These are phyloP conservation scores for Streblospio benedicti DNA, from an alignment of 1,140 invertebrate genomes.

Conservation along the genomic window DNA sequence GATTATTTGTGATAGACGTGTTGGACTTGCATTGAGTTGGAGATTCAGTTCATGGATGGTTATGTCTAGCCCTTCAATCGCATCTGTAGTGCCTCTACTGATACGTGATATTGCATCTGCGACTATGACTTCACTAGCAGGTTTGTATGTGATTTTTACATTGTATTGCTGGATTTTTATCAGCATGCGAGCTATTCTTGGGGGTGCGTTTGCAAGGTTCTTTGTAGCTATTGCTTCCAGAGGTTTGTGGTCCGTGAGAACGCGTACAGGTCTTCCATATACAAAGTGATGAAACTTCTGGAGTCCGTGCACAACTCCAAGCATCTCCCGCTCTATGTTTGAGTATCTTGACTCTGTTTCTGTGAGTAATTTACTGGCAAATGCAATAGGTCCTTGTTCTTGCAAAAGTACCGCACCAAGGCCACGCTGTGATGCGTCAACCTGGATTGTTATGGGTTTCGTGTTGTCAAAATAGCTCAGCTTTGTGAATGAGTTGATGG, in stretches of 20 bases:
- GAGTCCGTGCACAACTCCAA: conserved; percentile 12
- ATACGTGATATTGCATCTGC: conserved; percentile 30
- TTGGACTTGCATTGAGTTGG: no score
- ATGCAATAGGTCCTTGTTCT: conserved; percentile 28
- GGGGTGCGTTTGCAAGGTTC: conserved; percentile 36
- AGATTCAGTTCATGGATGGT: no score
- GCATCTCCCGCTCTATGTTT: conserved; percentile 9
- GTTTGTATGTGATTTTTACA: conserved; percentile 40
- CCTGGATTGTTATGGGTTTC: conserved; percentile 23
- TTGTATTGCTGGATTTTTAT: conserved; percentile 45
- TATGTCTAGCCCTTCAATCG: no score
- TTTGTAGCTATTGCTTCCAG: conserved; percentile 44
- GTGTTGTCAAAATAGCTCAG: conserved; percentile 26
- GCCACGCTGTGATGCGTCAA: conserved; percentile 29
- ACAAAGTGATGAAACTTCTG: conserved; percentile 9
- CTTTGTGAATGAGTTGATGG: conserved; percentile 16
- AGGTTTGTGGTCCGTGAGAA: conserved; percentile 18
- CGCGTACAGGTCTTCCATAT: neutral
- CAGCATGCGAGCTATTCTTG: conserved; percentile 46
- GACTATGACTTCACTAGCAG: conserved; percentile 43
- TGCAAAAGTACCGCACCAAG: conserved; percentile 47
- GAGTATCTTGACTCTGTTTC: conserved; percentile 12
- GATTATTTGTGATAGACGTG: no score
- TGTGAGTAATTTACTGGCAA: neutral
- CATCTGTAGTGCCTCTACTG: no score